These are phyloP conservation scores for Scomber colias DNA, from an alignment of 2,113 vertebrate genomes.

Conservation along the genomic window DNA sequence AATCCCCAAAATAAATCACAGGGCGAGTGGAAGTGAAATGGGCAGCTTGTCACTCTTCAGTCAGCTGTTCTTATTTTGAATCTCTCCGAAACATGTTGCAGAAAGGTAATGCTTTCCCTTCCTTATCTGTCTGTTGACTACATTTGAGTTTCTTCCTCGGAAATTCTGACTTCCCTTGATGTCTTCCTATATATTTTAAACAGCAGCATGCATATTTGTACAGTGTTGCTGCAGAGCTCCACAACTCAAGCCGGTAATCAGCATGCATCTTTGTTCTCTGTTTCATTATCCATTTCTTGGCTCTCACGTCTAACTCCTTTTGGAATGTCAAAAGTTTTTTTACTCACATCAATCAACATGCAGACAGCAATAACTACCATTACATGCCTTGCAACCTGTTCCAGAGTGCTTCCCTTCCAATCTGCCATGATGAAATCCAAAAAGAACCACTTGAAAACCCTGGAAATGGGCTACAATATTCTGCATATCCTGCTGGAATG, in stretches of 20 bases:
- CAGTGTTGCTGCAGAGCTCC: not conserved
- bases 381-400: conserved; percentile 64
- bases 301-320: conserved; percentile 17
- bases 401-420: conserved; percentile 60
- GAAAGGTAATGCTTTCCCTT: not conserved
- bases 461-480: conserved; percentile 52
- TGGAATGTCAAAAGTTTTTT: conserved; percentile 50
- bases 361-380: conserved; percentile 63
- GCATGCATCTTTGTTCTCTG: conserved; percentile 32
- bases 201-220: conserved; percentile 4
- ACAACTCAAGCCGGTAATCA: conserved; percentile 36
- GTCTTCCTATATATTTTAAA: not conserved
- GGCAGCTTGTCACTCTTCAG: conserved; percentile 29
- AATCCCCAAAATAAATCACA: conserved; percentile 41
- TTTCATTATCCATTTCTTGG: conserved; percentile 34
- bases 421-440: conserved; percentile 63
- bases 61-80: conserved; percentile 23
- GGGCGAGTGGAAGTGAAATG: conserved; percentile 34
- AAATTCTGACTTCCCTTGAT: not conserved
- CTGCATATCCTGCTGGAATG: conserved; percentile 62
- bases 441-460: conserved; percentile 65
- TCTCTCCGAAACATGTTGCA: conserved; percentile 1
- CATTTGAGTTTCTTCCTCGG: too few species aligned
- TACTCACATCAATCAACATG: conserved; percentile 63
- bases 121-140: not conserved